Percentiles rank a stretch among this genome's conserved stretches.
Conservation (phyloP, 2,797 vertebrate genomes). For the Bradypodion pumilum region DNA sequence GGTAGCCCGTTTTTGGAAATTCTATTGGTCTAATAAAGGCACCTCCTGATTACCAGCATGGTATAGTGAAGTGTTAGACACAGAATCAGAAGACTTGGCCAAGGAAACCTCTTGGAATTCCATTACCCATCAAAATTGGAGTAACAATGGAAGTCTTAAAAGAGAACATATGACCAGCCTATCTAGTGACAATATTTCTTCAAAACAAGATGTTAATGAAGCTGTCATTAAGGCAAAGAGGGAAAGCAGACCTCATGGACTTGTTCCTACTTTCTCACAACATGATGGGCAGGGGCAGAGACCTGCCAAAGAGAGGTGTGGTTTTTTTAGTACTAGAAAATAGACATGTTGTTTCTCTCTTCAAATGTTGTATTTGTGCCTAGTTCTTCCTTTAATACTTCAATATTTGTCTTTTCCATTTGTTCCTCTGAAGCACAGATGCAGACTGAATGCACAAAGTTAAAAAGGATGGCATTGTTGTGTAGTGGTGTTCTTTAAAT, state of each 20-base stretch:
- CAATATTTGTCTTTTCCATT: constrained; percentile 9
- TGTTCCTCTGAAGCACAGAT: neutral
- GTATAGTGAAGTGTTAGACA: too few relatives aligned
- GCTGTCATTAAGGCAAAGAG: neutral
- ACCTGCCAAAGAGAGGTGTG: neutral
- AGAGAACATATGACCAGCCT: too few relatives aligned
- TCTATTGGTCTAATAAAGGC: too few relatives aligned
- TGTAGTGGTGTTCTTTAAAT: neutral
- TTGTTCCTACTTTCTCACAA: neutral
- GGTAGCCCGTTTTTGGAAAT: too few relatives aligned
- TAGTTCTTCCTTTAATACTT: neutral
- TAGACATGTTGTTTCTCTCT: neutral
- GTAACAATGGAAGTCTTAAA: too few relatives aligned
- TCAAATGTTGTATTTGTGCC: neutral
- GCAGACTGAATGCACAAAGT: too few relatives aligned
- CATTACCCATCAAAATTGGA: too few relatives aligned
- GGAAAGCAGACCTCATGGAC: neutral
- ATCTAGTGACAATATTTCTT: neutral
- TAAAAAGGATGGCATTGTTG: neutral
- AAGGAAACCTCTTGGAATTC: too few relatives aligned
- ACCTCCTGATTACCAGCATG: too few relatives aligned
- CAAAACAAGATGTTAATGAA: neutral
- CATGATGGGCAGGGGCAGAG: neutral
- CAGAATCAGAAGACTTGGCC: too few relatives aligned
- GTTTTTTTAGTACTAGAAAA: neutral